Evolutionary conservation across 2,113 vertebrate species (phyloP).

Genomic region (Pituophis catenifer): DNA sequence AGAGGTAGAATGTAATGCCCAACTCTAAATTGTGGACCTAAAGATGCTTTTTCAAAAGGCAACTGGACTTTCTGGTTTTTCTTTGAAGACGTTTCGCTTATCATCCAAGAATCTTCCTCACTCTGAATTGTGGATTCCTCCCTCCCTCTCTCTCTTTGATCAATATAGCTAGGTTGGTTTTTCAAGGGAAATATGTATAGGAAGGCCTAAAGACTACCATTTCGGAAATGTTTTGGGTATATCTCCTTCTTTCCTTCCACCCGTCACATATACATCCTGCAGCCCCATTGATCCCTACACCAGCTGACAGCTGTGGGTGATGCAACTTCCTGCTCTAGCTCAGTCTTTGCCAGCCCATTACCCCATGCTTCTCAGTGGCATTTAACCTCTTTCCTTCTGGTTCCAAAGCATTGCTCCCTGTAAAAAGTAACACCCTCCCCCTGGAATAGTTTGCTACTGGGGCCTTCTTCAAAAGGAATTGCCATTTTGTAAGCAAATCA

Average conservation of each 20-base stretch:
- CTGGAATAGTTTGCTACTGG: background rate
- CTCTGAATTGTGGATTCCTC: background rate
- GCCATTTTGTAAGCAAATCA: background rate
- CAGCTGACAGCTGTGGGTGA: slow-evolving; percentile 4
- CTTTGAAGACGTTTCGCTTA: no score
- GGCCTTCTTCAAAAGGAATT: background rate
- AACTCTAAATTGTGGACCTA: background rate
- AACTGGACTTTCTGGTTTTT: no score
- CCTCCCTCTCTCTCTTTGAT: background rate
- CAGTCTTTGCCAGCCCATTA: background rate
- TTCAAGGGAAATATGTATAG: background rate
- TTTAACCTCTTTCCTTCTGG: background rate
- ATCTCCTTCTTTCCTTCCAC: background rate
- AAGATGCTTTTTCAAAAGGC: no score
- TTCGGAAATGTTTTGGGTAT: background rate
- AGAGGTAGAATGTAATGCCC: background rate
- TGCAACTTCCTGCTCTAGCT: slow-evolving; percentile 8
- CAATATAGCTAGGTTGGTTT: background rate
- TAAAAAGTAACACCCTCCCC: background rate
- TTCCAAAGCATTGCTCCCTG: background rate
- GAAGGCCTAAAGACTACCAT: slow-evolving; percentile 3
- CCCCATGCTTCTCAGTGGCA: background rate
- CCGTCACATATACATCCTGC: background rate
- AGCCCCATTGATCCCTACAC: background rate
- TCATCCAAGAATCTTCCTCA: background rate